A percentile compares a stretch with the other conserved stretches of the same genome.
phyloP scores from a whole-genome alignment of 2,888 invertebrate species.

The Drosophila meridiana region DNA sequence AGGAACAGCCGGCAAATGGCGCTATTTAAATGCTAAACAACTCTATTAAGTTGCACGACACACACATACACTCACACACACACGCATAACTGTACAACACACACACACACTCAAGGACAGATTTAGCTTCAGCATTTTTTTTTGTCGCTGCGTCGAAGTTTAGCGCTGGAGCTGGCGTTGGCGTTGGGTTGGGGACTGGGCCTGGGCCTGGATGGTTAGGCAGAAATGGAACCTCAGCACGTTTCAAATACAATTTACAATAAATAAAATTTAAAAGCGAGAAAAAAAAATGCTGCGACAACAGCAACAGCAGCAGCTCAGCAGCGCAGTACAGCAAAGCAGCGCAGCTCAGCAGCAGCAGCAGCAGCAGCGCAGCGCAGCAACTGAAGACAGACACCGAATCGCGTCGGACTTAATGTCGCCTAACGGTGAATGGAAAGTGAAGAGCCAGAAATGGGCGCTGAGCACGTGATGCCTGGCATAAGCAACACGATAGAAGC shows the following conservation, averaged over 20 bases:
- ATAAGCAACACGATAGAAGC: conserved; percentile 56
- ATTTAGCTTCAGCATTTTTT: conserved; percentile 40
- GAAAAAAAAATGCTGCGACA: conserved; percentile 60
- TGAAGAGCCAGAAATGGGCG: conserved; percentile 26
- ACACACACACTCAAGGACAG: conserved; percentile 50
- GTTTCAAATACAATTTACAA: conserved; percentile 81
- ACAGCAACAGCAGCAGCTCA: conserved; percentile 26
- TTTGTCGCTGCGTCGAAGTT: neutral
- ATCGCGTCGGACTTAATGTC: conserved; percentile 60
- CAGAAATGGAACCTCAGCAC: conserved; percentile 76
- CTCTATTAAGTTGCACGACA: conserved; percentile 80
- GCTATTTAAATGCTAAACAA: conserved; percentile 79
- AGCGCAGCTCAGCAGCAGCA: conserved; percentile 14
- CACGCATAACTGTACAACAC: conserved; percentile 18
- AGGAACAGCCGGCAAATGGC: conserved; percentile 58
- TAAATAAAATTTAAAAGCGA: conserved; percentile 80
- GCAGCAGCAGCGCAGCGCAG: conserved; percentile 17
- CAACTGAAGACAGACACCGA: conserved; percentile 43
- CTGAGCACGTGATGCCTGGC: conserved; percentile 62
- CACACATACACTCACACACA: conserved; percentile 38
- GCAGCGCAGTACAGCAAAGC: conserved; percentile 31
- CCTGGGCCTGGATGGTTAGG: conserved; percentile 1
- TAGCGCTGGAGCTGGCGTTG: neutral
- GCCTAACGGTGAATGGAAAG: neutral
- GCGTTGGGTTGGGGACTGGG: no score